Percentiles rank a stretch among this genome's conserved stretches.
phyloP scores from a whole-genome alignment of 53 echinoderm and acorn worm species.

The Holothuria scabra region DNA sequence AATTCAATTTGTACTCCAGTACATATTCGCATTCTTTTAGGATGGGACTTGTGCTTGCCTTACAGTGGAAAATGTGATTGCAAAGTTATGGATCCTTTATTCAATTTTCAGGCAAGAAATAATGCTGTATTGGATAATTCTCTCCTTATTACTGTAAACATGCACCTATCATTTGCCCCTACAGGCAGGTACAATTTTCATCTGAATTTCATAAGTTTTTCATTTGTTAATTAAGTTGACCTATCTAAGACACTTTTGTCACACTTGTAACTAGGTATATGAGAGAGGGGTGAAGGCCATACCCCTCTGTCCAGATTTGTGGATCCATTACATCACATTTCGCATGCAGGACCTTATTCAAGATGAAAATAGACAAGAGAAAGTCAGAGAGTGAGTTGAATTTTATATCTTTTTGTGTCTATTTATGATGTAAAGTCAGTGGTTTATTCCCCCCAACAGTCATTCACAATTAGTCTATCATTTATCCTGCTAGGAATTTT shows the following conservation, averaged over 20 bases:
- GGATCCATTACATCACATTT: conserved; percentile 94
- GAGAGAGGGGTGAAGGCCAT: conserved; percentile 78
- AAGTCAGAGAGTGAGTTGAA: conserved; percentile 74
- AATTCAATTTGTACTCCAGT: too few species aligned
- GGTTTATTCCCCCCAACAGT: too few species aligned
- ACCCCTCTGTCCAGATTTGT: conserved; percentile 84
- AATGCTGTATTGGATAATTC: too few species aligned
- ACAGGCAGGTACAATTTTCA: conserved; percentile 3
- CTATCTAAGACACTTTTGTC: not conserved
- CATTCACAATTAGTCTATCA: too few species aligned
- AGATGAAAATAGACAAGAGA: conserved; percentile 64
- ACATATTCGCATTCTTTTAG: too few species aligned
- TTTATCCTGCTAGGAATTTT: too few species aligned
- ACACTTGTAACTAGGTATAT: conserved; percentile 69
- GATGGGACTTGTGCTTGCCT: too few species aligned
- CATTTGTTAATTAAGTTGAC: not conserved
- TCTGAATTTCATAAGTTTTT: not conserved
- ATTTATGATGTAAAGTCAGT: too few species aligned
- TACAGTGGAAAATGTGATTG: too few species aligned
- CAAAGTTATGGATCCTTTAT: too few species aligned
- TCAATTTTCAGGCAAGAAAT: too few species aligned
- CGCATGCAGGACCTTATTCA: conserved; percentile 53
- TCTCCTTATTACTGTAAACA: too few species aligned
- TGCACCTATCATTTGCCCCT: not conserved
- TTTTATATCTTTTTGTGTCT: not conserved